These are phyloP conservation scores for Ceratitis capitata DNA, from an alignment of 1,140 invertebrate species.

Conservation along the genomic window DNA sequence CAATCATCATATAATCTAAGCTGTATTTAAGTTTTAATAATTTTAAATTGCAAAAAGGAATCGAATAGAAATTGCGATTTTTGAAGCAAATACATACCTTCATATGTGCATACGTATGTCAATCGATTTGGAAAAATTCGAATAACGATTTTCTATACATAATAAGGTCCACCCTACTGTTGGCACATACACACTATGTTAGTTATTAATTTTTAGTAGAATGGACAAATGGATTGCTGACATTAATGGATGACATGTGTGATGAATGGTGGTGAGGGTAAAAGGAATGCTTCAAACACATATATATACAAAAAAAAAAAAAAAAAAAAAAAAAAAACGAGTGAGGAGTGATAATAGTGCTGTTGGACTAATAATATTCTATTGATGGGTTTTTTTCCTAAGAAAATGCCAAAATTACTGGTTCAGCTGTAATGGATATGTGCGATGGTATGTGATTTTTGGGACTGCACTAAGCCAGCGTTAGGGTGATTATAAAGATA, in stretches of 20 bases:
- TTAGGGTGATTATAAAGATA: neutral
- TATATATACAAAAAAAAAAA: too few relatives aligned
- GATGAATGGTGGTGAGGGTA: neutral
- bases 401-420: neutral
- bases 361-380: neutral
- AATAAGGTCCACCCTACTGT: too few relatives aligned
- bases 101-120: neutral
- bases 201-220: neutral
- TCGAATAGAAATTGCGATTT: too few relatives aligned
- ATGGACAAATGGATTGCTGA: neutral
- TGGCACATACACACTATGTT: too few relatives aligned
- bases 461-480: neutral
- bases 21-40: too few relatives aligned
- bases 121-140: neutral
- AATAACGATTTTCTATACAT: too few relatives aligned
- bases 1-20: too few relatives aligned
- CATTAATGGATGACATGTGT: neutral
- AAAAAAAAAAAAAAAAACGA: too few relatives aligned
- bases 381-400: neutral
- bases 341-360: neutral
- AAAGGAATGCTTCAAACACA: too few relatives aligned
- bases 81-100: neutral
- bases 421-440: conserved; percentile 5
- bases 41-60: too few relatives aligned
- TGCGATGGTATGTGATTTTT: neutral